phyloP scores from a whole-genome alignment of 64 coral and sea anemone genomes.

The Stichodactyla helianthus region DNA sequence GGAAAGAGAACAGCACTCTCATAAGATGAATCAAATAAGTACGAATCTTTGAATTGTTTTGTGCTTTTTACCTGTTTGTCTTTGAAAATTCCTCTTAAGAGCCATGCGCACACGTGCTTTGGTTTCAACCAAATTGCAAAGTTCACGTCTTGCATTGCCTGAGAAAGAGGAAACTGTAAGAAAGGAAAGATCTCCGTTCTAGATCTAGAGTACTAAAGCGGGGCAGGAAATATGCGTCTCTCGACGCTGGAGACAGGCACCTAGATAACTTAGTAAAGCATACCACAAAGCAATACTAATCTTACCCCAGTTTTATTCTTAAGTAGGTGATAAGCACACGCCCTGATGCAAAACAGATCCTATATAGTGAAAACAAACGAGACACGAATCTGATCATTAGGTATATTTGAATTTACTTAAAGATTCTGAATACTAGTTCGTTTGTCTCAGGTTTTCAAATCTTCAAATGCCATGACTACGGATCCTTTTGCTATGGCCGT shows the following conservation, averaged over 20 bases:
- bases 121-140: slow-evolving; percentile 14
- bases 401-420: too few species aligned
- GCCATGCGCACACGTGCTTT: slow-evolving; percentile 19
- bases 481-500: too few species aligned
- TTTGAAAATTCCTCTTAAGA: slow-evolving; percentile 24
- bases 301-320: neutral
- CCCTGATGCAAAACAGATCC: slow-evolving; percentile 28
- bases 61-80: neutral
- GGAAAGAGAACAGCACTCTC: neutral
- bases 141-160: slow-evolving; percentile 18
- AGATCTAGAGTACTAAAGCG: too few species aligned
- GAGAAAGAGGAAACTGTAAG: neutral
- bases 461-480: too few species aligned
- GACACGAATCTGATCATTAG: neutral
- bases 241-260: too few species aligned
- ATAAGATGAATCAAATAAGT: neutral
- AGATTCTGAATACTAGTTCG: too few species aligned
- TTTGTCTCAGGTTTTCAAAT: too few species aligned
- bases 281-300: neutral
- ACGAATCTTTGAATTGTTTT: too few species aligned
- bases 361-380: neutral
- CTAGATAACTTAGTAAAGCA: too few species aligned
- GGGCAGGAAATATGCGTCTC: too few species aligned
- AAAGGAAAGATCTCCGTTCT: too few species aligned
- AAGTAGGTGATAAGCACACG: neutral